A percentile compares a stretch with the other conserved stretches of the same genome.
Conservation (phyloP, 2,888 invertebrate genomes). For the Brachylomia viminalis region DNA sequence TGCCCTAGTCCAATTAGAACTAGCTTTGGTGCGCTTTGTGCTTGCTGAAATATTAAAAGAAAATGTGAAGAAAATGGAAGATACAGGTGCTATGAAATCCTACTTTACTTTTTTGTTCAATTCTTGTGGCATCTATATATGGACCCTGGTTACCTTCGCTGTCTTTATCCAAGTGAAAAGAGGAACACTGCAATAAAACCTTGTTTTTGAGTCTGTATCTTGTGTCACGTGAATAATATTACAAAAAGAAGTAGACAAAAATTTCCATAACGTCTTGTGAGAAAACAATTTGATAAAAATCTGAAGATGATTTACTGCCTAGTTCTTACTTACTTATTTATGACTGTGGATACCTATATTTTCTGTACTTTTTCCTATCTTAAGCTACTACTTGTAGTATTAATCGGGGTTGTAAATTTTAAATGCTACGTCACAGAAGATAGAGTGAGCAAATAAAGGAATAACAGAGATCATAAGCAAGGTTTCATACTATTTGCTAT, state of each 20-base stretch:
- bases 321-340: conserved; percentile 49
- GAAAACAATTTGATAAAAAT: conserved; percentile 31
- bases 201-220: not conserved
- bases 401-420: conserved; percentile 80
- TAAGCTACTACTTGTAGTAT: conserved; percentile 51
- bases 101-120: not conserved
- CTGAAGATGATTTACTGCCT: conserved; percentile 46
- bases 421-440: conserved; percentile 76
- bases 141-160: not conserved
- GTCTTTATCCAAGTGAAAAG: not conserved
- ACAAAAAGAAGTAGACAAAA: not conserved
- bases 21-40: conserved; percentile 92
- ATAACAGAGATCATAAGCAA: conserved; percentile 67
- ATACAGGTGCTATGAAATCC: not conserved
- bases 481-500: conserved; percentile 70
- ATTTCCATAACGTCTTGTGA: not conserved
- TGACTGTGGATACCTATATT: conserved; percentile 30
- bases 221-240: not conserved
- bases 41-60: conserved; percentile 81
- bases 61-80: not conserved
- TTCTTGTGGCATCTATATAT: not conserved
- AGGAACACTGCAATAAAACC: not conserved
- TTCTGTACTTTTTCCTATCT: conserved; percentile 54
- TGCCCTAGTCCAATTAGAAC: conserved; percentile 87
- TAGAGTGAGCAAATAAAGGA: conserved; percentile 72